Conservation (phyloP, 2,888 invertebrate genomes). For the Craniophora ligustri region DNA sequence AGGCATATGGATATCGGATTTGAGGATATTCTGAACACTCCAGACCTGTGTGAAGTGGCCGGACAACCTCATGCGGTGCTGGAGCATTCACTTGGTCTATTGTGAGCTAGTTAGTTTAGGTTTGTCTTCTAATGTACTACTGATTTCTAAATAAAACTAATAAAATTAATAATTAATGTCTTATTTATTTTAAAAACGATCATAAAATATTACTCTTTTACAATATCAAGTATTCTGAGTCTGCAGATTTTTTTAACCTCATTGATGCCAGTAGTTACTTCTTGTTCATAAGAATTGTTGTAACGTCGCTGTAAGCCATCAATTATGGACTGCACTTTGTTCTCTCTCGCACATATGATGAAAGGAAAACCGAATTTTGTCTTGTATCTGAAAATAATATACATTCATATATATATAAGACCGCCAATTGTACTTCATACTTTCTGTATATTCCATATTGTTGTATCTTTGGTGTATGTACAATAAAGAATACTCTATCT, state of each 20-base stretch:
- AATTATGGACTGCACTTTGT: constrained; percentile 89
- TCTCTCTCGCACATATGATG: constrained; percentile 90
- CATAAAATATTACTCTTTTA: constrained; percentile 55
- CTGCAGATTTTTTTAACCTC: constrained; percentile 92
- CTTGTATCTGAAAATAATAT: constrained; percentile 85
- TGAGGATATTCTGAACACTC: constrained; percentile 92
- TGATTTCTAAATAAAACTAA: constrained; percentile 37
- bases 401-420: neutral
- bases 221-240: constrained; percentile 87
- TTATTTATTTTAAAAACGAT: no score
- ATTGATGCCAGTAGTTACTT: constrained; percentile 88
- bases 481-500: no score
- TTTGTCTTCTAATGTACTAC: constrained; percentile 42
- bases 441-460: no score
- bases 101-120: constrained; percentile 64
- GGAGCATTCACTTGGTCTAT: constrained; percentile 92
- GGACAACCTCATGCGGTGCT: constrained; percentile 95
- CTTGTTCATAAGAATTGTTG: constrained; percentile 84
- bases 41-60: constrained; percentile 92
- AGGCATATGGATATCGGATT: constrained; percentile 93
- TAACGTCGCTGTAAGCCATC: constrained; percentile 86
- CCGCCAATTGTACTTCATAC: no score
- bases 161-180: no score
- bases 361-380: constrained; percentile 91
- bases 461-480: no score